Conservation (phyloP, 1,140 invertebrate genomes). For the Contarinia nasturtii region DNA sequence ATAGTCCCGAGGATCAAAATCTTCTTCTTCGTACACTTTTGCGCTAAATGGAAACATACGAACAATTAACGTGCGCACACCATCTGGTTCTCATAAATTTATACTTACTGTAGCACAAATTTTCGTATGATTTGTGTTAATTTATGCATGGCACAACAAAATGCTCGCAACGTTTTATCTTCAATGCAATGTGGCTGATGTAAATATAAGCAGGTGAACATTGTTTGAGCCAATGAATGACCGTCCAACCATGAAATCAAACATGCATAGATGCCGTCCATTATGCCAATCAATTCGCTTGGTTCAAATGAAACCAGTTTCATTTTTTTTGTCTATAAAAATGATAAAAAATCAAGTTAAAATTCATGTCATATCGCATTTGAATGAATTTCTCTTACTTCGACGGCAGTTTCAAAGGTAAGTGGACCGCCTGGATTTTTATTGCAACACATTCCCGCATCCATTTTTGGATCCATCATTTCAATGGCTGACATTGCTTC, state of each 20-base stretch:
- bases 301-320: constrained; percentile 58
- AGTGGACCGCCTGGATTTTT: constrained; percentile 62
- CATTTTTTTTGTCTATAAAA: constrained; percentile 54
- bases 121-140: constrained; percentile 80
- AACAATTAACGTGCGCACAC: background rate
- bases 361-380: too few species aligned
- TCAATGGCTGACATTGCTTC: constrained; percentile 99
- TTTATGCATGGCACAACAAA: constrained; percentile 77
- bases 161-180: constrained; percentile 68
- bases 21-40: constrained; percentile 85
- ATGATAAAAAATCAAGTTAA: constrained; percentile 13
- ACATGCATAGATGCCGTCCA: constrained; percentile 82
- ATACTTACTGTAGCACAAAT: constrained; percentile 58
- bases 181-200: constrained; percentile 75
- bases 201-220: constrained; percentile 91
- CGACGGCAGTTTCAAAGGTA: constrained; percentile 73
- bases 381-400: constrained; percentile 31
- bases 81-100: background rate
- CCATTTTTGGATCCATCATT: constrained; percentile 99
- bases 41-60: constrained; percentile 30
- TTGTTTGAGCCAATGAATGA: constrained; percentile 88
- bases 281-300: constrained; percentile 65
- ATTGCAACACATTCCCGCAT: constrained; percentile 94
- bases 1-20: constrained; percentile 86
- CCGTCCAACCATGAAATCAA: constrained; percentile 90